Base-by-base conservation (phyloP, 2,888 invertebrate genomes). In the Clunio marinus region DNA sequence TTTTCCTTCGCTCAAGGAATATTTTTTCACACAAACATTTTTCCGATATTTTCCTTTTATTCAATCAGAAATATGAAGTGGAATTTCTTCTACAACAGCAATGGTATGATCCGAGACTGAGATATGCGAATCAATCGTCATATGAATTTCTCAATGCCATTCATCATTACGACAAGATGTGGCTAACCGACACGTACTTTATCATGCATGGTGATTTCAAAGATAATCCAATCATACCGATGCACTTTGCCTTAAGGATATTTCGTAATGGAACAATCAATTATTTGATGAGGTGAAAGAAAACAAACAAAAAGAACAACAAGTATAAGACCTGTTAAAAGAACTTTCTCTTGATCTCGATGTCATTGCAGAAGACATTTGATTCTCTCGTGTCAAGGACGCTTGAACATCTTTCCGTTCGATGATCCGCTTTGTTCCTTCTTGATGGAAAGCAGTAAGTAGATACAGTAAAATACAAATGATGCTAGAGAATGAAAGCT, bases 201-300 rank as follows among this genome's bases (percentile, higher is more conserved):
- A 93, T 94, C 79, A 94, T 94, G 90, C 94, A 95, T 80, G 95
- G 95, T 71, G 94, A 95, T 81, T 95, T 94, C 81, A 93, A 94
- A 84, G 91, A 93, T 51, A 51, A 51, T 80, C 93, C 93, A 72
- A 87, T 93, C 77, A 91, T 92, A 80, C 93, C 93, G 73, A 89
- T 93, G 82, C 93, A 94, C 83, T 93, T 95, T 76, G 92, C 94
- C 73, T 86, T 95, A 77, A 86, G 93, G 77, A 93, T 95, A 77
- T 93, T 88, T 80, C 87, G 92, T 76, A 93, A 94, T 79, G 95
- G 95, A 78, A 93, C 93, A 76, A 93, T 95, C 80, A 90, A 89
- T 83, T 94, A 94, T 82, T 87, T 93, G 79, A 93, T 93, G 90
- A 86, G 93, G 88, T 88, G 81, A 77, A 78, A 75, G 55, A 32